These are phyloP conservation scores for Sakesphorus luctuosus DNA, from an alignment of 2,113 vertebrate genomes.

Conservation along the genomic window DNA sequence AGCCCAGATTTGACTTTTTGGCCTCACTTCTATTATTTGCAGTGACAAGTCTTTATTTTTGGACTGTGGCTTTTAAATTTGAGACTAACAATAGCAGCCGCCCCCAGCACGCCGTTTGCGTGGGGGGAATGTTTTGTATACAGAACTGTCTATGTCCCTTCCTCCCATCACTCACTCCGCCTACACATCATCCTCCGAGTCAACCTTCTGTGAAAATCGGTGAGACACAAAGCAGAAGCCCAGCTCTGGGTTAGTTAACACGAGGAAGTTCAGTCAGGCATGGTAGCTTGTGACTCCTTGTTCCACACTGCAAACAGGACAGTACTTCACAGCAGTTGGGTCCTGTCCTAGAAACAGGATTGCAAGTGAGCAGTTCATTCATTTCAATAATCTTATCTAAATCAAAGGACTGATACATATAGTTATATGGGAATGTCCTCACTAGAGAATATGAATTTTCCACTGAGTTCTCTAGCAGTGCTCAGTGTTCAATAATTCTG, in stretches of 20 bases:
- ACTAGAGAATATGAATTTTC: not conserved
- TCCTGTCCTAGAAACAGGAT: not conserved
- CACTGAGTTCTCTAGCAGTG: not conserved
- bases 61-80: constrained; percentile 15
- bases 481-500: not conserved
- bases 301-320: not conserved
- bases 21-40: constrained; percentile 15
- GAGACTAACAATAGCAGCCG: constrained; percentile 14
- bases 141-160: not conserved
- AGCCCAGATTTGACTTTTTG: not conserved
- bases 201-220: not conserved
- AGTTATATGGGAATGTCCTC: not conserved
- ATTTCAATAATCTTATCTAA: not conserved
- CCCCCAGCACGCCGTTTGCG: constrained; percentile 8
- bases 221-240: not conserved
- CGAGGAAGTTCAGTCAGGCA: constrained; percentile 26
- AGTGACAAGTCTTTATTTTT: constrained; percentile 36
- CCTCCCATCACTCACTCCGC: not conserved
- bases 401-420: not conserved
- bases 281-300: not conserved
- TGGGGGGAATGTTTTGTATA: constrained; percentile 62
- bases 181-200: not conserved
- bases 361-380: not conserved
- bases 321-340: not conserved
- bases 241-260: not conserved